A percentile compares a stretch with the other conserved stretches of the same genome.
Conservation (phyloP, 2,888 invertebrate genomes). For the Helleia helle region DNA sequence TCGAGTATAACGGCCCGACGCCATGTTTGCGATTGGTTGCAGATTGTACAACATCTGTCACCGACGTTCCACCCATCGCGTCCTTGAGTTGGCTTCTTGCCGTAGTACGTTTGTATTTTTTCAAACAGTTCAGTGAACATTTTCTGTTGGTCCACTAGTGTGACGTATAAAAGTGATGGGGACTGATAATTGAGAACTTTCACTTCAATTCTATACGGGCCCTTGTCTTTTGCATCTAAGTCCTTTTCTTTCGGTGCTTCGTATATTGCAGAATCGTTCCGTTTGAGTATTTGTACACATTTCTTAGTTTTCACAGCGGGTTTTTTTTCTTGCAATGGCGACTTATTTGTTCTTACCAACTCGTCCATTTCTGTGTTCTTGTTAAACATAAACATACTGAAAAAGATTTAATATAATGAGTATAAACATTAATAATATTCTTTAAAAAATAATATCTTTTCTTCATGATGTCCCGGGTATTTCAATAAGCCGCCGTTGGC, state of each 20-base stretch:
- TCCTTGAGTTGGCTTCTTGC: slow-evolving; percentile 29
- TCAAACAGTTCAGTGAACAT: slow-evolving; percentile 58
- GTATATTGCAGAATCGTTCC: slow-evolving; percentile 17
- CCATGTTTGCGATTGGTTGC: slow-evolving; percentile 72
- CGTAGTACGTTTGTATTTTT: slow-evolving; percentile 72
- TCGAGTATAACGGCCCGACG: slow-evolving; percentile 72
- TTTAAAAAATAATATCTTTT: too few relatives aligned
- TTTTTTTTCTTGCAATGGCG: slow-evolving; percentile 29
- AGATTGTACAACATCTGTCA: slow-evolving; percentile 59
- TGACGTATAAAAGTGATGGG: slow-evolving; percentile 76
- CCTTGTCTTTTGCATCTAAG: slow-evolving; percentile 55
- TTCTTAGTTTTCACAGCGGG: slow-evolving; percentile 20
- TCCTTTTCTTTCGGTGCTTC: slow-evolving; percentile 29
- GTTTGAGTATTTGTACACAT: slow-evolving; percentile 31
- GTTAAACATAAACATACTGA: slow-evolving; percentile 45
- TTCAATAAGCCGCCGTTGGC: too few relatives aligned
- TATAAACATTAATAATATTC: too few relatives aligned
- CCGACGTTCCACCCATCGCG: slow-evolving; percentile 63
- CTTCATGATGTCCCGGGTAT: too few relatives aligned
- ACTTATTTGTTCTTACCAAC: slow-evolving; percentile 36
- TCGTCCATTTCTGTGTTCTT: slow-evolving; percentile 32
- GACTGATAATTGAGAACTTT: slow-evolving; percentile 62
- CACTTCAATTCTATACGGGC: slow-evolving; percentile 63
- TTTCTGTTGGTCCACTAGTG: slow-evolving; percentile 56
- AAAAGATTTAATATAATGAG: slow-evolving; percentile 10